Evolutionary conservation across 2,888 invertebrate species (phyloP), one percentile per base, ranked within the genome.

Genomic region (Chydorus sphaericus): DNA sequence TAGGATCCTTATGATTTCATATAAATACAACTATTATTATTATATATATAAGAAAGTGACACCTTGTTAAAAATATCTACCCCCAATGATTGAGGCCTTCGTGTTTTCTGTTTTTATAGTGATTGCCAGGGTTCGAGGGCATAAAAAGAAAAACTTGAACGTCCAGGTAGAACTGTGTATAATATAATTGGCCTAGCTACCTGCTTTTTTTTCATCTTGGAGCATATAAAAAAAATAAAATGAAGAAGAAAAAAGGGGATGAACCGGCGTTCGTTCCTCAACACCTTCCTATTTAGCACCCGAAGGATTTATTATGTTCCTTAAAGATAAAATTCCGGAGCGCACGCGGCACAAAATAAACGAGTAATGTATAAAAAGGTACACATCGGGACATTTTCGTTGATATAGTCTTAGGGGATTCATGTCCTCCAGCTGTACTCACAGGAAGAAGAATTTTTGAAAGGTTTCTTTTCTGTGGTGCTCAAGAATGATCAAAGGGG

Each of bases 101-200:
- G n/a, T n/a, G n/a, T 10, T 28, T 5, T 2, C 44, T 6, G 3
- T 4, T 44, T 44, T 44, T 44, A 44, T 44, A 44, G 44, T 44
- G 44, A 44, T 44, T 44, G 26, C 44, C 44, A 44, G 26, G 28
- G 20, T 14, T 20, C 39, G 10, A 20, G 10, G 44, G 44, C 26
- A 44, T 44, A 26, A 44, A 44, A 44, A 5, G 26, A n/a, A n/a
- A n/a, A n/a, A n/a, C n/a, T 26, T 26, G 20, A 8, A 14, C 2
- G 44, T 26, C 20, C 38, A 28, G 44, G 44, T 23, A 16, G 44
- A 26, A 23, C 39, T 39, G 8, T 39, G 44, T 44, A 44, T 44
- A 23, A 23, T 44, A 44, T 44, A 44, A 44, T 44, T 44, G 44
- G 44, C 44, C 44, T n/a, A 44, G 44, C 44, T 44, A 44, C 44